Base-by-base conservation (phyloP, 53 echinoderm and acorn worm species). In the Echinometra lucunter region DNA sequence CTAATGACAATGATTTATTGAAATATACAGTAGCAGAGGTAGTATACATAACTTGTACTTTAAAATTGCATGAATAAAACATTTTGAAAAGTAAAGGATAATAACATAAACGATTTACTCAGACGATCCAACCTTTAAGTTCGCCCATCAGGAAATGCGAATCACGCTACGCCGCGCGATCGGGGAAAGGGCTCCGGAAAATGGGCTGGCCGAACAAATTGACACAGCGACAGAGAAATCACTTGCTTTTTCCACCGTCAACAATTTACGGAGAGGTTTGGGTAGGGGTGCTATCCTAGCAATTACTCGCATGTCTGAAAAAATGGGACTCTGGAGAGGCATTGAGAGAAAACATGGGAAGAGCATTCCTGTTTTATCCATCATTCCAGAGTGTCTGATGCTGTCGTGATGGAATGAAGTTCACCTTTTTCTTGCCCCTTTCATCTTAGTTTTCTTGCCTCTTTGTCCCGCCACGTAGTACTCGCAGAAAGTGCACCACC, bases 131-230 rank as follows among this genome's bases (percentile, higher is more conserved):
- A 11, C 42, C 78, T 78, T 78, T 78, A 78, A 78, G 40, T 19
- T 78, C 21, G 5, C 42, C 42, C 23, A 40, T 11, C 69, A 69
- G 69, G 69, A 69, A 69, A 0, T 34, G 10, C 69, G 69, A 34
- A 69, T 12, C 34, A 69, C 32, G 34, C 69, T 34, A 69, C 69
- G 69, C 69, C 69, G 69, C 69, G 69, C 30, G 69, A 69, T 69
- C 34, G 34, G 69, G 34, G 42, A 72, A 42, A 8, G 38, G 19
- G 3, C 19, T 21, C 78, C 78, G 78, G 78, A 78, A 40, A 78
- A 78, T 40, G 42, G 78, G 78, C 78, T 78, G 78, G 78, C 78
- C 78, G 78, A 78, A 40, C 78, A 78, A 78, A 78, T 78, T 78
- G 78, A 78, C 78, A 78, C 78, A 78, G 78, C 78, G 78, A 40